A percentile compares a stretch with the other conserved stretches of the same genome.
Evolutionary conservation across 2,888 invertebrate genomes (phyloP).

Genomic region (Linnaemya vulpina): DNA sequence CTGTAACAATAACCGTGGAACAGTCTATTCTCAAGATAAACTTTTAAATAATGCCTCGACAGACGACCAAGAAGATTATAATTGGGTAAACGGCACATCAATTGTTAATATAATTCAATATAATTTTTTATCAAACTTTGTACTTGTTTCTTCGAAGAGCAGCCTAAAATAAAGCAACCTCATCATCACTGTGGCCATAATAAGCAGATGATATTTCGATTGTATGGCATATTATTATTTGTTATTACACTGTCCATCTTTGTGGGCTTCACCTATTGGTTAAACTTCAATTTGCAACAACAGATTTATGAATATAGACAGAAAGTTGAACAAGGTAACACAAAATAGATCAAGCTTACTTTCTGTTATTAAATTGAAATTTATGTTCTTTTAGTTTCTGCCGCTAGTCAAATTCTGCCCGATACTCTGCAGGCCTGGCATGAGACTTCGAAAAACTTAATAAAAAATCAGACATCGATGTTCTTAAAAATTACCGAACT

Average conservation of each 20-base stretch:
- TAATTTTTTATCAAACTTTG: background rate
- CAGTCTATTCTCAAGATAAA: conserved; percentile 84
- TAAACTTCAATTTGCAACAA: conserved; percentile 82
- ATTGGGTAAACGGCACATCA: conserved; percentile 77
- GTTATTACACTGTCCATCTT: conserved; percentile 78
- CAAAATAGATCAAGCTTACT: conserved; percentile 14
- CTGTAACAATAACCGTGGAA: conserved; percentile 73
- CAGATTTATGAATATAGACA: conserved; percentile 81
- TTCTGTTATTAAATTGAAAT: conserved; percentile 1
- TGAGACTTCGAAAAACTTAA: conserved; percentile 87
- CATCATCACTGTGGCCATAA: conserved; percentile 78
- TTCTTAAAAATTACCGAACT: conserved; percentile 85
- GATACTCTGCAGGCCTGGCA: conserved; percentile 89
- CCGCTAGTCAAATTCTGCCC: conserved; percentile 87
- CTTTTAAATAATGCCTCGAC: conserved; percentile 86
- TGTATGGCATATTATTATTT: conserved; percentile 80
- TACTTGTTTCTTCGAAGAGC: conserved; percentile 48
- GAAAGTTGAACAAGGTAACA: conserved; percentile 82
- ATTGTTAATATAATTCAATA: background rate
- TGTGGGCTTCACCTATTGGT: conserved; percentile 81
- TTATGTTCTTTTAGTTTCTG: conserved; percentile 84
- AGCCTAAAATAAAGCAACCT: conserved; percentile 76
- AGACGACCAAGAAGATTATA: conserved; percentile 85
- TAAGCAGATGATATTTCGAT: conserved; percentile 78
- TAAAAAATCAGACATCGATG: conserved; percentile 87